A percentile compares a stretch with the other conserved stretches of the same genome.
Evolutionary conservation across 2,888 invertebrate species (phyloP).

Genomic region (Rugalucina vietnamica): DNA sequence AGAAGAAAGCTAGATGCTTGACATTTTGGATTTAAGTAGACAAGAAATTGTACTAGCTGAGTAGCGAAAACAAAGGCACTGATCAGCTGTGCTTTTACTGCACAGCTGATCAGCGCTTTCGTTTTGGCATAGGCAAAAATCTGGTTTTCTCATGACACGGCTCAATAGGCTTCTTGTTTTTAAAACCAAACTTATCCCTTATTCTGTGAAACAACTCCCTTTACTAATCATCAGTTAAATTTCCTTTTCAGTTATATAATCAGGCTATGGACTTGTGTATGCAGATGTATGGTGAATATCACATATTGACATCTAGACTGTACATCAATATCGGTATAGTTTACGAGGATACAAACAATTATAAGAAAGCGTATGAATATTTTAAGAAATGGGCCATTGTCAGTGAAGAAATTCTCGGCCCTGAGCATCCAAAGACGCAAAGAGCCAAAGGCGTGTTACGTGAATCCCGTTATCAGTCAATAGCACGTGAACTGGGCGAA

Average conservation of each 20-base stretch:
- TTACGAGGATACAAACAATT: conserved; percentile 82
- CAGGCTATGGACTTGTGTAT: conserved; percentile 82
- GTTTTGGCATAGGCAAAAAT: too few species aligned
- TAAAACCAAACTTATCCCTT: too few species aligned
- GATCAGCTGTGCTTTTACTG: too few species aligned
- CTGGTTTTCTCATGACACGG: too few species aligned
- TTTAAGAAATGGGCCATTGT: conserved; percentile 82
- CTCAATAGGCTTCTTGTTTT: too few species aligned
- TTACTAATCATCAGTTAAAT: too few species aligned
- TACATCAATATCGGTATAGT: conserved; percentile 83
- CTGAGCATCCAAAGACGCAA: conserved; percentile 82
- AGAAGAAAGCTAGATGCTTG: too few species aligned
- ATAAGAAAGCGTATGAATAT: conserved; percentile 81
- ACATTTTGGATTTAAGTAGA: too few species aligned
- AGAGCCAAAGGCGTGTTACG: conserved; percentile 82
- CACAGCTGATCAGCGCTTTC: too few species aligned
- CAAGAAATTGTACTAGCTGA: too few species aligned
- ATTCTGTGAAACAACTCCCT: too few species aligned
- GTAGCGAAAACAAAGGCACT: too few species aligned
- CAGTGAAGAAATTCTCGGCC: conserved; percentile 82
- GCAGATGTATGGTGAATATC: conserved; percentile 83
- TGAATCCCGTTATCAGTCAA: conserved; percentile 79
- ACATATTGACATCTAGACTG: conserved; percentile 81
- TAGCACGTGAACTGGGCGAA: conserved; percentile 79
- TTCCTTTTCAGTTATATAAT: conserved; percentile 79